A percentile compares a stretch with the other conserved stretches of the same genome.
phyloP scores from a whole-genome alignment of 2,113 vertebrate species.

The Ciconia stormi region DNA sequence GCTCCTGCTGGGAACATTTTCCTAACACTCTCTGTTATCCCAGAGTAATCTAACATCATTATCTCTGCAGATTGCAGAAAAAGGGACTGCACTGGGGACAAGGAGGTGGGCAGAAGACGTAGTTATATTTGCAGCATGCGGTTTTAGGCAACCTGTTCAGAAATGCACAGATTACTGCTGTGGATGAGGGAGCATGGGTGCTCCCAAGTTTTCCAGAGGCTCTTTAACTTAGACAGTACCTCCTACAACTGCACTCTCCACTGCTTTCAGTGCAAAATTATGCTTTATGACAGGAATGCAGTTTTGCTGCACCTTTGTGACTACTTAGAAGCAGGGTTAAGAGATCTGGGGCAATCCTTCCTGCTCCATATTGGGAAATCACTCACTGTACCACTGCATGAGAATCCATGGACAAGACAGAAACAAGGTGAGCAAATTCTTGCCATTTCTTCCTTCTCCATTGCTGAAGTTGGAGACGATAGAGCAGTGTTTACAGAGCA shows the following conservation, averaged over 20 bases:
- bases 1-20: neutral
- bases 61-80: neutral
- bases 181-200: neutral
- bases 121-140: neutral
- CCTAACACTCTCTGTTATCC: neutral
- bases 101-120: neutral
- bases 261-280: neutral
- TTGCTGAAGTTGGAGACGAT: neutral
- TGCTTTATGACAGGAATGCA: neutral
- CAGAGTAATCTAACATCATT: neutral
- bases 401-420: neutral
- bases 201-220: neutral
- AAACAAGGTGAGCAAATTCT: neutral
- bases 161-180: neutral
- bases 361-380: neutral
- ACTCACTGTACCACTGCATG: neutral
- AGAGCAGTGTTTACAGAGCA: neutral
- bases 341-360: neutral
- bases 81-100: neutral
- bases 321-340: neutral
- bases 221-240: neutral
- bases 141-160: neutral
- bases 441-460: neutral
- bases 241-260: neutral
- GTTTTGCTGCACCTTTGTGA: neutral